Conservation (phyloP, 1,140 invertebrate genomes). For the Drosophila athabasca region DNA sequence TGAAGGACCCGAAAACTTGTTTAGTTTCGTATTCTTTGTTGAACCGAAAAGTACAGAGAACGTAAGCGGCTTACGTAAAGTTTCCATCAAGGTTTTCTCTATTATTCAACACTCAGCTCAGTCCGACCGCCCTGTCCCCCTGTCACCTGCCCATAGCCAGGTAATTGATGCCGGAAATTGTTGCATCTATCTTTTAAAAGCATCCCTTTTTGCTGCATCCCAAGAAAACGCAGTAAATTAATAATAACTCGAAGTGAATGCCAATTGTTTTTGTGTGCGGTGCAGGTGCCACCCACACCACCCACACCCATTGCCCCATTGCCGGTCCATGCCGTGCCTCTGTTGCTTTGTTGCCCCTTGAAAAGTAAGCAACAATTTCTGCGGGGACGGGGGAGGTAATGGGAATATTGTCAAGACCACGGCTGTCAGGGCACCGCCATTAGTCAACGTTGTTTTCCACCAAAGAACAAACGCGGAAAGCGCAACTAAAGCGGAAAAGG, state of each 20-base stretch:
- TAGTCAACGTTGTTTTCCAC: constrained; percentile 49
- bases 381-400: too few relatives aligned
- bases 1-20: background rate
- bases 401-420: too few relatives aligned
- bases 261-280: constrained; percentile 39
- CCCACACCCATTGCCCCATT: too few relatives aligned
- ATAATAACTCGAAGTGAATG: constrained; percentile 43
- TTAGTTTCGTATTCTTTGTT: background rate
- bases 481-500: constrained; percentile 17
- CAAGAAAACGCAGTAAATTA: constrained; percentile 49
- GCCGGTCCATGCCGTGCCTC: too few relatives aligned
- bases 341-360: too few relatives aligned
- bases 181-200: constrained; percentile 42
- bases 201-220: constrained; percentile 6
- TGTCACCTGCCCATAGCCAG: too few relatives aligned
- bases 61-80: background rate
- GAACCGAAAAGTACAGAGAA: background rate
- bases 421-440: constrained; percentile 49
- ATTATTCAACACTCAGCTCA: background rate
- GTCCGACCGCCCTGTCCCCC: too few relatives aligned
- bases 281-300: background rate
- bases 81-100: background rate
- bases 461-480: background rate
- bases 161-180: constrained; percentile 38
- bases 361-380: too few relatives aligned